These are phyloP conservation scores for Diorhabda sublineata DNA, from an alignment of 1,140 invertebrate genomes.

Conservation along the genomic window DNA sequence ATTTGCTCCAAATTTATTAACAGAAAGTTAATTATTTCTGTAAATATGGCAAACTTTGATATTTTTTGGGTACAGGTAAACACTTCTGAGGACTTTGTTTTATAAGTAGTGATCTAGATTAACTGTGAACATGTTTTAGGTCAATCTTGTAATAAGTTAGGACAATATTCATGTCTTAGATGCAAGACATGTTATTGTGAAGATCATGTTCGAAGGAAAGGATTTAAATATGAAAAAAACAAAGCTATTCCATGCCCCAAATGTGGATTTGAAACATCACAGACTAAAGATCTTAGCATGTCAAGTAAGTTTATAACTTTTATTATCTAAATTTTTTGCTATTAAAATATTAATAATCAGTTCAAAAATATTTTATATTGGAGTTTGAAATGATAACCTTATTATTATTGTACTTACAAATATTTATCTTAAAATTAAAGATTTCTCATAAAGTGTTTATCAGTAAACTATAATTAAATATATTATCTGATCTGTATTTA, in stretches of 20 bases:
- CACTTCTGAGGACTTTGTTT: no score
- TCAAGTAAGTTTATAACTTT: constrained; percentile 67
- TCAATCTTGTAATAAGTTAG: constrained; percentile 89
- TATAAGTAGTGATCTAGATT: no score
- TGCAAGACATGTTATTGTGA: constrained; percentile 97
- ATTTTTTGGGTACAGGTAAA: no score
- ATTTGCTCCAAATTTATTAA: no score
- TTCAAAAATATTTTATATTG: no score
- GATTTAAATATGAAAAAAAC: constrained; percentile 88
- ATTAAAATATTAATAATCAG: no score
- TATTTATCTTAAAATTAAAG: background rate
- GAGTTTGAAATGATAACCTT: background rate
- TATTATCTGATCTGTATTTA: no score
- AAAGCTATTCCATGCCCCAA: constrained; percentile 90
- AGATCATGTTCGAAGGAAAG: constrained; percentile 90
- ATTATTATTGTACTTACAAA: background rate
- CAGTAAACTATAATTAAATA: no score
- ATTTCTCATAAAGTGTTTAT: no score
- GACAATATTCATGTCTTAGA: constrained; percentile 89
- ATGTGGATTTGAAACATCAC: constrained; percentile 84
- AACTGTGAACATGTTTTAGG: constrained; percentile 48
- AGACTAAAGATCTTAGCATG: constrained; percentile 93
- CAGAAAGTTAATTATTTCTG: no score
- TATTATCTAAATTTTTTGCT: no score
- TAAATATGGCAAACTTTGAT: no score